Evolutionary conservation across 2,797 vertebrate species (phyloP), one percentile per base, ranked within the genome.

Genomic region (Limosa lapponica): DNA sequence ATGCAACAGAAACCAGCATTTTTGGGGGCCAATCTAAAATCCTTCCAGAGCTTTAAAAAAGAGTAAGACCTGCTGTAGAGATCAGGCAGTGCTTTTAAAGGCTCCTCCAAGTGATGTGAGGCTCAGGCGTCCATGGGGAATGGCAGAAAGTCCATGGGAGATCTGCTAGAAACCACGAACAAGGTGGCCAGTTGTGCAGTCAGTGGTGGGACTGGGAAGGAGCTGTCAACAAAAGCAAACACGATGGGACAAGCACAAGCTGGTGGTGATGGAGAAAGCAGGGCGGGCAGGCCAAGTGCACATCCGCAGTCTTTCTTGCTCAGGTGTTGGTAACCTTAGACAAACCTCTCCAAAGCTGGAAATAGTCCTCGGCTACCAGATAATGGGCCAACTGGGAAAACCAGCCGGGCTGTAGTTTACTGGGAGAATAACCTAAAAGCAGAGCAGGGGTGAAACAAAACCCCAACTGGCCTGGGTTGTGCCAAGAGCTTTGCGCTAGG

Each of bases 241-340:
- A 32, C 25, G 20, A 10, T 1, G 1, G 16, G 51, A 44, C 1
- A 1, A 39, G n/a, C 0, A 0, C 15, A 39, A 79, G 59, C 39
- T 28, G 59, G 52, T 7, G 32, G 34, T 10, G 67, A 19, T n/a
- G 54, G 52, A 67, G 41, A 23, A 58, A 37, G 27, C 36, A 11
- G 34, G 72, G 43, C 0, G 8, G 48, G 41, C 19, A 27, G 32
- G 54, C 30, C 39, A 59, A 13, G 41, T 2, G 10, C 49, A 30
- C n/a, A 5, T 32, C 51, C 1, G 1, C 57, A n/a, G 27, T 2
- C 32, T 5, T n/a, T 37, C 13, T 10, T 36, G 19, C 27, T 83
- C 13, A 52, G 44, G 36, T 0, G 0, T 11, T 19, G 36, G 74
- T 28, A 41, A 72, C 18, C 18, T 37, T 3, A 28, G 34, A 28